phyloP scores from a whole-genome alignment of 1,140 invertebrate genomes.

The Schlechtendalia chinensis region DNA sequence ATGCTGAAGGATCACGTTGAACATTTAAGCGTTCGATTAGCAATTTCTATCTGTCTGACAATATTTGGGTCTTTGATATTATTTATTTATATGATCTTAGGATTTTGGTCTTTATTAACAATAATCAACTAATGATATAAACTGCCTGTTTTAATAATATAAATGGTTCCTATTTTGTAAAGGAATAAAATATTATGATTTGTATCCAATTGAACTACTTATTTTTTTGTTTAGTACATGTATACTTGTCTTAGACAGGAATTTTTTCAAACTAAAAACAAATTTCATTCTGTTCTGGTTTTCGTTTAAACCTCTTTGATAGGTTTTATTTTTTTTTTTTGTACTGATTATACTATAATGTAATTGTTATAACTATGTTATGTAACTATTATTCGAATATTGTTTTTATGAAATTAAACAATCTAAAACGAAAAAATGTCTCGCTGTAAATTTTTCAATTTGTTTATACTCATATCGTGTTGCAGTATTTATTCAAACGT shows the following conservation, averaged over 20 bases:
- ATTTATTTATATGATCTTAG: slow-evolving; percentile 57
- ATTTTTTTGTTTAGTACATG: too few relatives aligned
- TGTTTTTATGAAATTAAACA: not conserved
- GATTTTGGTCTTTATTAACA: slow-evolving; percentile 52
- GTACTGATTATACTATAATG: too few relatives aligned
- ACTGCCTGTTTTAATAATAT: not conserved
- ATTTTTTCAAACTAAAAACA: too few relatives aligned
- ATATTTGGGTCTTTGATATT: slow-evolving; percentile 61
- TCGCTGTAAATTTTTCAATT: not conserved
- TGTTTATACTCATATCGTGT: not conserved
- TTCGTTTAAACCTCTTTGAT: too few relatives aligned
- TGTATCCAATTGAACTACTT: not conserved
- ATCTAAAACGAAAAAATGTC: not conserved
- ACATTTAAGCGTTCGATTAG: slow-evolving; percentile 58
- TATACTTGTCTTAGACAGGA: too few relatives aligned
- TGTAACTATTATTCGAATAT: not conserved
- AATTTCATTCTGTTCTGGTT: too few relatives aligned
- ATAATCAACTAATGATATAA: not conserved
- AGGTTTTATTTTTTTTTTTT: too few relatives aligned
- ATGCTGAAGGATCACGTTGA: slow-evolving; percentile 58
- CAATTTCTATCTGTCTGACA: slow-evolving; percentile 60
- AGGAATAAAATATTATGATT: not conserved
- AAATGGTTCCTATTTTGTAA: slow-evolving; percentile 23
- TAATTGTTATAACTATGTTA: not conserved
- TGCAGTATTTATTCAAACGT: not conserved